Conservation (phyloP, 2,113 vertebrate genomes). For the Cnemophilus loriae region DNA sequence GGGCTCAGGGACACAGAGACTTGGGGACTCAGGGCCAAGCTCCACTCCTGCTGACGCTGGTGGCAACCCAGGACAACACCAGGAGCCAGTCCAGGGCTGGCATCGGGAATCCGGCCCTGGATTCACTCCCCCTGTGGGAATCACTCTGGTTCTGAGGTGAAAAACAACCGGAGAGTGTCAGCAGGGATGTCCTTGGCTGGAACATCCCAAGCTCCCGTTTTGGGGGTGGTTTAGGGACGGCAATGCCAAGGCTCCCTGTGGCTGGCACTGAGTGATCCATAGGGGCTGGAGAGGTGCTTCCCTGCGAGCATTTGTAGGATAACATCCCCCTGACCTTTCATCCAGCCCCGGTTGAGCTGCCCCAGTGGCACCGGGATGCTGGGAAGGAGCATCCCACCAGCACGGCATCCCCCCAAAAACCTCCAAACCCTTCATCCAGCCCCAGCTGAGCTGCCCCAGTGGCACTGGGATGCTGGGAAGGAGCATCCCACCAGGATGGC, state of each 20-base stretch:
- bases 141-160: not conserved
- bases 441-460: not conserved
- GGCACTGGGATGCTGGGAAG: not conserved
- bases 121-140: not conserved
- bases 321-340: rapidly evolving
- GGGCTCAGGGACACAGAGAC: not conserved
- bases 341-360: not conserved
- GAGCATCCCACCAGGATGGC: not conserved
- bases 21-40: not conserved
- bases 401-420: not conserved
- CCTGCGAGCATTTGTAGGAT: rapidly evolving
- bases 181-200: not conserved
- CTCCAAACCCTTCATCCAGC: not conserved
- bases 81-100: not conserved
- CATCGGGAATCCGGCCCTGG: not conserved
- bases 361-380: not conserved
- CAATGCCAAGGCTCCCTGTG: rapidly evolving
- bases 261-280: rapidly evolving
- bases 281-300: not conserved
- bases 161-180: rapidly evolving
- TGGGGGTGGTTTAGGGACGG: not conserved
- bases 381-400: not conserved
- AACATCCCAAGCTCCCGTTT: rapidly evolving
- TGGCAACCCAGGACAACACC: not conserved
- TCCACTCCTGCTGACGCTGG: not conserved